Conservation (phyloP, 2,113 vertebrate genomes). For the Charina bottae region DNA sequence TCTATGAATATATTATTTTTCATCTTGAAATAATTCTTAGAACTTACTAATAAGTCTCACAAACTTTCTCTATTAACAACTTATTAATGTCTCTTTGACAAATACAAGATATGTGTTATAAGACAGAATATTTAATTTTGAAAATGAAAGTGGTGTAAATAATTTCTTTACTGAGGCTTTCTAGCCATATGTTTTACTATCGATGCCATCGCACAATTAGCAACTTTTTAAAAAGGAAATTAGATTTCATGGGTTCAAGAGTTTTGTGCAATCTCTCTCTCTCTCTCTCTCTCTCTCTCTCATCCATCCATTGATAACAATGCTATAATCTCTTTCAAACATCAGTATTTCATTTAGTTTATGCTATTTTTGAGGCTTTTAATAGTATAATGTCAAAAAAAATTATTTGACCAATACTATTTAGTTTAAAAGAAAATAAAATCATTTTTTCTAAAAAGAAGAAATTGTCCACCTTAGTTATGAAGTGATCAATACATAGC, state of each 20-base stretch:
- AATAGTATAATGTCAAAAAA: neutral
- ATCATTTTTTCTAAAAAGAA: neutral
- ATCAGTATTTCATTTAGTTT: neutral
- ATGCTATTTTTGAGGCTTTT: neutral
- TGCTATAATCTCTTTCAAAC: neutral
- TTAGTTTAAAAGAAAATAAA: neutral
- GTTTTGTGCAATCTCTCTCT: neutral
- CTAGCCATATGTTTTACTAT: constrained; percentile 52
- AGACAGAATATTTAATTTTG: constrained; percentile 36
- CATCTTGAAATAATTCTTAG: constrained; percentile 21
- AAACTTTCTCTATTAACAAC: constrained; percentile 14
- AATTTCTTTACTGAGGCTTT: constrained; percentile 45
- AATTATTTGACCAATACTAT: neutral
- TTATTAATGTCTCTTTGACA: constrained; percentile 37
- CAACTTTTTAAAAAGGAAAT: constrained; percentile 44
- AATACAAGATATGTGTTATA: constrained; percentile 43
- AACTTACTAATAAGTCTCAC: constrained; percentile 42
- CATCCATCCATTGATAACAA: neutral
- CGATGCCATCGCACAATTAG: constrained; percentile 37
- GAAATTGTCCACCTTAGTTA: neutral
- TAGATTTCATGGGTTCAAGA: constrained; percentile 14
- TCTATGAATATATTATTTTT: constrained; percentile 34
- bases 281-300: too few species aligned
- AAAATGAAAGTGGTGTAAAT: constrained; percentile 6
- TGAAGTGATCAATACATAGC: too few species aligned